Percentiles rank a stretch among this genome's conserved stretches.
These are phyloP conservation scores for Euthynnus affinis DNA, from an alignment of 2,797 vertebrate genomes.

Conservation along the genomic window DNA sequence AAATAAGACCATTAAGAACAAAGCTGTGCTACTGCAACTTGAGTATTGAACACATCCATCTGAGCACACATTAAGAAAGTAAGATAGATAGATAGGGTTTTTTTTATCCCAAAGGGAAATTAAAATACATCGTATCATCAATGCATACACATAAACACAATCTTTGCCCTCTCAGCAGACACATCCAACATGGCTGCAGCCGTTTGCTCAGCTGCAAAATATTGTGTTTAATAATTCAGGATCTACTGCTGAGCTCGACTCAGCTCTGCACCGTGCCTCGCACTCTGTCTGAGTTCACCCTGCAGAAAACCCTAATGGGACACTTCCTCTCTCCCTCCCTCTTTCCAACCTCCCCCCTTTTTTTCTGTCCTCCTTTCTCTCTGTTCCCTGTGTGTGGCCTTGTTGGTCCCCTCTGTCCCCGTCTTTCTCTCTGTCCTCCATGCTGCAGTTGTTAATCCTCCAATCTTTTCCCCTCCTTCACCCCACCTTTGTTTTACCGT, in stretches of 20 bases:
- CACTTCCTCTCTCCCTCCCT: conserved; percentile 22
- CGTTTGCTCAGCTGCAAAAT: conserved; percentile 79
- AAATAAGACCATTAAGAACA: conserved; percentile 3
- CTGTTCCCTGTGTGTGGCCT: not conserved
- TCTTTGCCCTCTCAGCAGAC: conserved; percentile 54
- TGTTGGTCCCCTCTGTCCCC: not conserved
- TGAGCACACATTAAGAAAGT: too few relatives aligned
- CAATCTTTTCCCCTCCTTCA: conserved; percentile 8
- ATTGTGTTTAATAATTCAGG: conserved; percentile 85
- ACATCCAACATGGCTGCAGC: conserved; percentile 53
- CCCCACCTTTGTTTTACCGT: conserved; percentile 19
- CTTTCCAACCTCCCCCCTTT: conserved; percentile 1
- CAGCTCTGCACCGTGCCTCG: conserved; percentile 56
- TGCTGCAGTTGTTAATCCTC: conserved; percentile 38
- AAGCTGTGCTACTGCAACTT: not conserved
- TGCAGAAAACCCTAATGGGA: conserved; percentile 61
- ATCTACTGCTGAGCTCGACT: conserved; percentile 58
- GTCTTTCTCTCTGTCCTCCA: conserved; percentile 6
- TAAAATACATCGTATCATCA: too few relatives aligned
- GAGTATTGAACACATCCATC: not conserved
- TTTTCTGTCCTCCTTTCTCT: conserved; percentile 10
- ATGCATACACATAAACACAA: conserved; percentile 15
- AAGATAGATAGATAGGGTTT: too few relatives aligned
- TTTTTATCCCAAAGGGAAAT: too few relatives aligned
- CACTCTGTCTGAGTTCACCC: conserved; percentile 65